Evolutionary conservation across 2,888 invertebrate genomes (phyloP).

Genomic region (Agonopterix arenella): DNA sequence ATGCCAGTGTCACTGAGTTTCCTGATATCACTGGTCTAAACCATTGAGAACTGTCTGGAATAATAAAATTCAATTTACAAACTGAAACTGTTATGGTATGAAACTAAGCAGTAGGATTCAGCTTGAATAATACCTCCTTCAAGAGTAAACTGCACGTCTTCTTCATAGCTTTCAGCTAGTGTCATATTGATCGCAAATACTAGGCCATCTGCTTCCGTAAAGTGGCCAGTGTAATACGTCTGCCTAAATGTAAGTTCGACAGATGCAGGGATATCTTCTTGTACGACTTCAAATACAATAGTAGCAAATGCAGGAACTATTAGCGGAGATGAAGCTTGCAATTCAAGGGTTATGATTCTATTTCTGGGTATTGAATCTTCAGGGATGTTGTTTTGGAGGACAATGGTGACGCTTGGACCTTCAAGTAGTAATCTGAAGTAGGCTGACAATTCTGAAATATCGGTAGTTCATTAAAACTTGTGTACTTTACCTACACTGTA

Average conservation of each 20-base stretch:
- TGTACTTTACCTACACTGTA: too few relatives aligned
- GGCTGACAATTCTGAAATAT: slow-evolving; percentile 6
- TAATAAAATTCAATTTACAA: too few relatives aligned
- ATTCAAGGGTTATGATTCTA: slow-evolving; percentile 15
- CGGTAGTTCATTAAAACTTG: not conserved
- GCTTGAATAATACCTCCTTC: not conserved
- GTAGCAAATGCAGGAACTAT: slow-evolving; percentile 9
- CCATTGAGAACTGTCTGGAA: slow-evolving; percentile 17
- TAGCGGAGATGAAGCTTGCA: slow-evolving; percentile 17
- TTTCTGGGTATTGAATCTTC: slow-evolving; percentile 16
- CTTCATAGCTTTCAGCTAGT: slow-evolving; percentile 15
- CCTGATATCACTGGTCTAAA: slow-evolving; percentile 10
- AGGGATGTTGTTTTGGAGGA: slow-evolving; percentile 11
- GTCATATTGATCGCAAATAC: not conserved
- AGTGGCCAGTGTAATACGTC: slow-evolving; percentile 24
- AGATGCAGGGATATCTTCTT: not conserved
- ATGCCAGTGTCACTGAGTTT: slow-evolving; percentile 13
- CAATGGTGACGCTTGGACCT: slow-evolving; percentile 13
- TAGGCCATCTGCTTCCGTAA: not conserved
- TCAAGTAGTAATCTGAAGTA: slow-evolving; percentile 8
- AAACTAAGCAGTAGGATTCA: too few relatives aligned
- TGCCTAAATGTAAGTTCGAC: not conserved
- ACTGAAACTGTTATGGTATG: too few relatives aligned
- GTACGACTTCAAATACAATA: not conserved
- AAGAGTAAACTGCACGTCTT: slow-evolving; percentile 19